Conservation (phyloP, 2,113 vertebrate species). For the Scolopax mira region DNA sequence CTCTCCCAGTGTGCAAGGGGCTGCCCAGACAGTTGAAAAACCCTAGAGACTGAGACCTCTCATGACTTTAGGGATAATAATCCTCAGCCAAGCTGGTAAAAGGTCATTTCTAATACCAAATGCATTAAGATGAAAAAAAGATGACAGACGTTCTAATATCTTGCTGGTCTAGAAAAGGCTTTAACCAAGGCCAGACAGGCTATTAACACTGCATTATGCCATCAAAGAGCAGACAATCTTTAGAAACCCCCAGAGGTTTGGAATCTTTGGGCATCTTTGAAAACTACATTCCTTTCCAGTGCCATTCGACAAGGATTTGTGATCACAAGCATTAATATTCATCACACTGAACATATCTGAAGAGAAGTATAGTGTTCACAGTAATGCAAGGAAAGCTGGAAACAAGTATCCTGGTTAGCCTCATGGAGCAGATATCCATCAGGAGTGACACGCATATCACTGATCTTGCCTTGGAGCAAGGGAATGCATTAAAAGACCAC, state of each 20-base stretch:
- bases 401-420: background rate
- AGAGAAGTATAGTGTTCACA: background rate
- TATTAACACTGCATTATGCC: background rate
- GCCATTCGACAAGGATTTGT: background rate
- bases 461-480: background rate
- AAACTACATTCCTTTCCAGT: background rate
- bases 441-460: background rate
- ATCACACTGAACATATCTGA: background rate
- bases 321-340: background rate
- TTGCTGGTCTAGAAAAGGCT: background rate
- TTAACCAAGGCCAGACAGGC: background rate
- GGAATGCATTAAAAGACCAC: background rate
- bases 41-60: background rate
- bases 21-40: background rate
- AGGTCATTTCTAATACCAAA: background rate
- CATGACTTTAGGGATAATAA: background rate
- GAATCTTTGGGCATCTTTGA: background rate
- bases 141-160: background rate
- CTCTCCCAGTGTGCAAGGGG: background rate
- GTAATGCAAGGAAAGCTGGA: background rate
- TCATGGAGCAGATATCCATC: background rate
- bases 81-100: background rate
- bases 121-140: background rate
- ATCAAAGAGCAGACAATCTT: background rate
- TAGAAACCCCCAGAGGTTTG: background rate